These are phyloP conservation scores for Patagioenas fasciata DNA, from an alignment of 2,113 vertebrate species.

Conservation along the genomic window DNA sequence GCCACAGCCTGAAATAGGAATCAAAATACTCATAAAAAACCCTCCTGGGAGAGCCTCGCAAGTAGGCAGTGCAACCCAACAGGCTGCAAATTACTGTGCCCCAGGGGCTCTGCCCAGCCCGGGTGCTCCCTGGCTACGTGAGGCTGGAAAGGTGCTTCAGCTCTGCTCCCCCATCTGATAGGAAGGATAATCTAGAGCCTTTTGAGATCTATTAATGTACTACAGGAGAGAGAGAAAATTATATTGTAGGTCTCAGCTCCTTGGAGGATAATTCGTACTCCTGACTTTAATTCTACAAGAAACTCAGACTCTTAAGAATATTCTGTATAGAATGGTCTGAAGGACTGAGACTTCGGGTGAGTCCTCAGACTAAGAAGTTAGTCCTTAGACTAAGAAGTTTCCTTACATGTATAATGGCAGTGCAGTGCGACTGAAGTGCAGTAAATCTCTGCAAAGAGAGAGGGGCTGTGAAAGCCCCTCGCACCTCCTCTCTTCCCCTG, in stretches of 20 bases:
- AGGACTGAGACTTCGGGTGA: background rate
- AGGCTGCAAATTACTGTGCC: background rate
- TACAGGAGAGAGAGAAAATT: background rate
- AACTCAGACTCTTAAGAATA: background rate
- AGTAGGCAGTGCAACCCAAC: background rate
- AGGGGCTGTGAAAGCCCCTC: background rate
- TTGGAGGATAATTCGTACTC: background rate
- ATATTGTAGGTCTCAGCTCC: background rate
- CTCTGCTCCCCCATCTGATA: background rate
- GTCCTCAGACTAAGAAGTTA: background rate
- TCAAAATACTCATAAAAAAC: constrained; percentile 27
- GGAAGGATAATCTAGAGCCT: background rate
- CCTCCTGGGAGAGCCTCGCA: background rate
- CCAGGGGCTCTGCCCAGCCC: background rate
- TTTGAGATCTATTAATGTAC: background rate
- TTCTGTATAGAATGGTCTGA: background rate
- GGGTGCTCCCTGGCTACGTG: background rate
- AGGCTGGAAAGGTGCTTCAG: background rate
- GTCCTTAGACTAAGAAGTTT: too few species aligned
- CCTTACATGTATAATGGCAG: background rate
- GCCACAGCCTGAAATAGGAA: constrained; percentile 26
- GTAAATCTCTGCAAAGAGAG: background rate
- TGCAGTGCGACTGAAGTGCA: background rate
- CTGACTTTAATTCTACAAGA: background rate
- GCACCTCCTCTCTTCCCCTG: too few species aligned